Conservation (phyloP, 35 echinoderm and acorn worm species). For the Chiridota heheva region DNA sequence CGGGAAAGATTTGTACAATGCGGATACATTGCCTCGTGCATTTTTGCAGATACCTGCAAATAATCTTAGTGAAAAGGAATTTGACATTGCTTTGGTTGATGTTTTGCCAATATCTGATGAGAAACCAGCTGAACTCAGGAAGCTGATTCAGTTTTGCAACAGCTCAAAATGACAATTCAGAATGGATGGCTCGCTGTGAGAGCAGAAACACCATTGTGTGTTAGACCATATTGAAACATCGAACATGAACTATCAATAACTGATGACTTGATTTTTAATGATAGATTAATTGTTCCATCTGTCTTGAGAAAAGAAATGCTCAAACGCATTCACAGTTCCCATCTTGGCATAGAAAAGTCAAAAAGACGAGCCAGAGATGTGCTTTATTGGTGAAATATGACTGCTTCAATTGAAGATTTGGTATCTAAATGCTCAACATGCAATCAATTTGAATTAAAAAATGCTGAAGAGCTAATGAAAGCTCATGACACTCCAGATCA, state of each 20-base stretch:
- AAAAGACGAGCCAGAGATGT: slow-evolving; percentile 30
- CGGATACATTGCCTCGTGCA: slow-evolving; percentile 12
- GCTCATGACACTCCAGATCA: slow-evolving; percentile 10
- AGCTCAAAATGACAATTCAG: not conserved
- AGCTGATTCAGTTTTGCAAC: not conserved
- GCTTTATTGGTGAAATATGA: slow-evolving; percentile 27
- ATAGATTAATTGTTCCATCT: slow-evolving; percentile 7
- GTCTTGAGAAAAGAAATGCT: slow-evolving; percentile 19
- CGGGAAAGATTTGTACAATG: slow-evolving; percentile 35
- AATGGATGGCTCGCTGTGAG: slow-evolving; percentile 13
- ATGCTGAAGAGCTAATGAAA: slow-evolving; percentile 38
- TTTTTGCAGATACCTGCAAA: not conserved
- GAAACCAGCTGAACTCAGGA: not conserved
- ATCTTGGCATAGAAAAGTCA: slow-evolving; percentile 43
- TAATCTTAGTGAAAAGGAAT: not conserved
- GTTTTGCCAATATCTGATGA: slow-evolving; percentile 29
- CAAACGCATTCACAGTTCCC: slow-evolving; percentile 7
- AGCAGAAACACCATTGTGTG: not conserved
- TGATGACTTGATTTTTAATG: not conserved
- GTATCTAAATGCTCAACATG: slow-evolving; percentile 32
- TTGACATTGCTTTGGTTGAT: slow-evolving; percentile 14
- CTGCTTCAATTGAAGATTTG: slow-evolving; percentile 31
- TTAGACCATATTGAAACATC: slow-evolving; percentile 6
- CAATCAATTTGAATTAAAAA: slow-evolving; percentile 2
- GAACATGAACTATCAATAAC: slow-evolving; percentile 3